Evolutionary conservation across 2,113 vertebrate genomes (phyloP).

Genomic region (Sinocyclocheilus maitianheensis): DNA sequence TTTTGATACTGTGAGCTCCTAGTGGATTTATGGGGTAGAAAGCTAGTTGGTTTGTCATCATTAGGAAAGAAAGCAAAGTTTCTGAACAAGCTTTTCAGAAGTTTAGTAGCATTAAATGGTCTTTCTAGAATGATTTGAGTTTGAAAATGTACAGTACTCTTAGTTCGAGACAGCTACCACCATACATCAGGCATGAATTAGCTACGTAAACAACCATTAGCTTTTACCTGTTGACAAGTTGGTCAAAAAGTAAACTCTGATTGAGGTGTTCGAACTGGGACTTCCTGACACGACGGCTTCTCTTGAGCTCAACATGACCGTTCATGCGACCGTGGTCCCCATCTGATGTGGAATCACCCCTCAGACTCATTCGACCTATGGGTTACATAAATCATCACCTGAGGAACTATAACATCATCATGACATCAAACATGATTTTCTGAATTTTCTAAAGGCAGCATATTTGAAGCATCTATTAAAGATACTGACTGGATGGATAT

Average conservation of each 20-base stretch:
- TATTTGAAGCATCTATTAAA: background rate
- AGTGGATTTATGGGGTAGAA: background rate
- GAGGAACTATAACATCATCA: too few relatives aligned
- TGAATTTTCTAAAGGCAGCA: background rate
- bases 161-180: too few relatives aligned
- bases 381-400: slow-evolving; percentile 38
- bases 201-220: background rate
- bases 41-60: background rate
- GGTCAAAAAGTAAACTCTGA: slow-evolving; percentile 98
- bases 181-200: background rate
- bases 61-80: background rate
- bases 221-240: slow-evolving; percentile 94
- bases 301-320: slow-evolving; percentile 92
- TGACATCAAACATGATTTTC: background rate
- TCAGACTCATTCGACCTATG: slow-evolving; percentile 88
- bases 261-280: slow-evolving; percentile 97
- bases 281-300: slow-evolving; percentile 93
- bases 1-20: background rate
- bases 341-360: slow-evolving; percentile 86
- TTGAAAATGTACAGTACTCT: background rate
- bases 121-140: background rate
- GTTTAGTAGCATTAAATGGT: background rate
- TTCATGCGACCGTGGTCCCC: slow-evolving; percentile 92
- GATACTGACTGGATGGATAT: too few relatives aligned
- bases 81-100: background rate